A percentile compares a stretch with the other conserved stretches of the same genome.
Evolutionary conservation across 2,888 invertebrate genomes (phyloP).

Genomic region (Antheraea yamamai): DNA sequence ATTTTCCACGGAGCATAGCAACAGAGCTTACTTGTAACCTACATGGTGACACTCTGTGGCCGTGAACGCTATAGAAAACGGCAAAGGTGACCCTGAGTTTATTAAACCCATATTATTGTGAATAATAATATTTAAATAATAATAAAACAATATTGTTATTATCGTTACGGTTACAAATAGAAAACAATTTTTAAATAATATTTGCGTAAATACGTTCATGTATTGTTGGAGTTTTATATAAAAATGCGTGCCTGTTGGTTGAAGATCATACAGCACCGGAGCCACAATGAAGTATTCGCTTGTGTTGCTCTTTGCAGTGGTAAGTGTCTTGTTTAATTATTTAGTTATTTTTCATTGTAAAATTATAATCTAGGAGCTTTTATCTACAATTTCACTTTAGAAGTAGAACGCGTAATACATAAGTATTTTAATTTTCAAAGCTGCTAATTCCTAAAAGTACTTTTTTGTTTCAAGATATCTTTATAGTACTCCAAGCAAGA

Average conservation of each 20-base stretch:
- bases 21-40: background rate
- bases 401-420: too few species aligned
- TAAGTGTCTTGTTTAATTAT: background rate
- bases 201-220: background rate
- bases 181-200: background rate
- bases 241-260: background rate
- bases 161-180: background rate
- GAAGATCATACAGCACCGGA: background rate
- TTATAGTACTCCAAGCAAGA: too few species aligned
- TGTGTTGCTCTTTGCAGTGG: conserved; percentile 6
- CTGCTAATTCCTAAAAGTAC: too few species aligned
- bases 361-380: too few species aligned
- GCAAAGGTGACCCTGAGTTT: background rate
- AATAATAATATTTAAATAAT: conserved; percentile 4
- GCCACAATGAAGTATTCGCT: conserved; percentile 7
- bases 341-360: background rate
- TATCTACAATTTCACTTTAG: too few species aligned
- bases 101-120: background rate
- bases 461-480: too few species aligned
- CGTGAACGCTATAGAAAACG: background rate
- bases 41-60: background rate
- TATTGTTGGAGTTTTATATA: conserved; percentile 3
- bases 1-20: too few species aligned
- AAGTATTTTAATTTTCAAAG: too few species aligned
- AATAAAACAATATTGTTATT: conserved; percentile 5